A percentile compares a stretch with the other conserved stretches of the same genome.
These are phyloP conservation scores for Florisuga fusca DNA, from an alignment of 2,797 vertebrate species.

Conservation along the genomic window DNA sequence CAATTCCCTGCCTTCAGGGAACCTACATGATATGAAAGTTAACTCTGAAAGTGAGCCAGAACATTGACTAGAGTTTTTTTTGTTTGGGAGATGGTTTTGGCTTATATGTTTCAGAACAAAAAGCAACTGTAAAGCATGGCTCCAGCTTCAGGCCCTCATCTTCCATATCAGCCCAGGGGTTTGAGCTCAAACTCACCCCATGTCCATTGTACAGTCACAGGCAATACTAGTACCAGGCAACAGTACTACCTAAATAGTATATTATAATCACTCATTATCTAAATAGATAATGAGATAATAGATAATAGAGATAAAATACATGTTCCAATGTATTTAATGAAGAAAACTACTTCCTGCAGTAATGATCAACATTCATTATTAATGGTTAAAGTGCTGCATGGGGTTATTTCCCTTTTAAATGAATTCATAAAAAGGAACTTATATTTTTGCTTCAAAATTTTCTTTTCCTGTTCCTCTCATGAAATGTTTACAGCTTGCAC, in stretches of 20 bases:
- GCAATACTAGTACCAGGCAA: background rate
- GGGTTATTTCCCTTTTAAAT: background rate
- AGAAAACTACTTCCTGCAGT: slow-evolving; percentile 35
- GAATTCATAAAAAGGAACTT: background rate
- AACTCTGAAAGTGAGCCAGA: background rate
- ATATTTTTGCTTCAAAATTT: background rate
- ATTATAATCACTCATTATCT: background rate
- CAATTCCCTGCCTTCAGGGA: background rate
- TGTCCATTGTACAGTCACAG: background rate
- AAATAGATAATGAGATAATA: too few relatives aligned
- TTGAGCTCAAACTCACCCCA: background rate
- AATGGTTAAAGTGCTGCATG: background rate
- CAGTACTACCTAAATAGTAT: background rate
- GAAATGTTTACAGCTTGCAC: slow-evolving; percentile 12
- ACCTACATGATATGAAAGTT: background rate
- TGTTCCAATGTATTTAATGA: background rate
- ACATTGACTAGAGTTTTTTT: background rate
- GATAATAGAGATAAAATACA: background rate
- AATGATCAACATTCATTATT: slow-evolving; percentile 5
- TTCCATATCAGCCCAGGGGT: background rate
- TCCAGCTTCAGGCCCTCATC: background rate
- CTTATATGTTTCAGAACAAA: background rate
- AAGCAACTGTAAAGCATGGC: background rate
- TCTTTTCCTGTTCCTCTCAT: background rate
- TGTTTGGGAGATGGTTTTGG: background rate